Evolutionary conservation across 2,113 vertebrate genomes (phyloP), one percentile per base, ranked within the genome.

Genomic region (Ciconia boyciana): DNA sequence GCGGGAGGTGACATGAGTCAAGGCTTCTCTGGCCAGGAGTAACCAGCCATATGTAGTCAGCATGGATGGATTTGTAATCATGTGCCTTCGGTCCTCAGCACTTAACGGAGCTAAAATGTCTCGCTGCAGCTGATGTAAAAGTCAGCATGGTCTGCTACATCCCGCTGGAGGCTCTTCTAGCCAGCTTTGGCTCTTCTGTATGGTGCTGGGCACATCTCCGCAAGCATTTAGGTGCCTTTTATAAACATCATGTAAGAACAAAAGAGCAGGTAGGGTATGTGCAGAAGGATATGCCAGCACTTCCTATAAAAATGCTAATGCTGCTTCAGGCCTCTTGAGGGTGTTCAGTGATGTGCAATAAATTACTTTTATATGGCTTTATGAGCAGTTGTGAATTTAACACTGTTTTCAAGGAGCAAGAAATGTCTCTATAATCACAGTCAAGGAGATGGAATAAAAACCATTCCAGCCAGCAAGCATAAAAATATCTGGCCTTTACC

Each of bases 401-500:
- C 80, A 58, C 24, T 55, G 44, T 83, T 95, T 94, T 89, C 87
- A 97, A 84, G 78, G 78, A 87, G 74, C 69, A 65, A 90, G 69
- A 87, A 91, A 29, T 83, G 49, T 81, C 79, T 87, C 46, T 85
- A 62, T 83, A 89, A 89, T 87, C 54, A 89, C 84, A 69, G 81
- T 29, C 26, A 11, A 89, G 36, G 65, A 91, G 36, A 64, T 54
- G 48, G 83, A 94, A 89, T 91, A 89, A 85, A 87, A 82, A 43
- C 19, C 4, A 3, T 91, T 85, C 54, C 87, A 76, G 43, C 39
- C 76, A 91, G 70, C 44, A 84, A 94, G 77, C 85, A 60, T 79
- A 65, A 91, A 95, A 91, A 70, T 89, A 83, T 54, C 87, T 87
- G 77, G 65, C 78, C 93, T 97, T 97, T 96, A 87, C 70, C 61